Evolutionary conservation across 2,888 invertebrate genomes (phyloP).

Genomic region (Agriopis marginaria): DNA sequence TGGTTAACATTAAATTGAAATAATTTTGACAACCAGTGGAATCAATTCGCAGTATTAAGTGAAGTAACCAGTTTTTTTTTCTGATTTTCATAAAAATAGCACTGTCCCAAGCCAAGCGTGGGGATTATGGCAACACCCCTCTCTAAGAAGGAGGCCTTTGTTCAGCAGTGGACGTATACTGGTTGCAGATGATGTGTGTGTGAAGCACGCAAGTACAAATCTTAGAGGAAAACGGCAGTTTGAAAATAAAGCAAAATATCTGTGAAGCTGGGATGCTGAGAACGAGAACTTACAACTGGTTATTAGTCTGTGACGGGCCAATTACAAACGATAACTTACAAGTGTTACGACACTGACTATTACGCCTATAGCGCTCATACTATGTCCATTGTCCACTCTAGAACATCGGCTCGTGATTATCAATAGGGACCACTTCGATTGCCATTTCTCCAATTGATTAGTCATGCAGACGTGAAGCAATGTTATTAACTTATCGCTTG

Average conservation of each 20-base stretch:
- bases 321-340: slow-evolving; percentile 50
- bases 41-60: too few relatives aligned
- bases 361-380: slow-evolving; percentile 32
- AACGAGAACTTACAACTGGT: slow-evolving; percentile 38
- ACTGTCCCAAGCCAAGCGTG: too few relatives aligned
- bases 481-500: slow-evolving; percentile 57
- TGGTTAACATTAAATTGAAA: too few relatives aligned
- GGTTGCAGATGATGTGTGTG: too few relatives aligned
- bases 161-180: too few relatives aligned
- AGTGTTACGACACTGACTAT: slow-evolving; percentile 50
- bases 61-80: too few relatives aligned
- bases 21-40: too few relatives aligned
- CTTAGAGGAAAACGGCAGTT: slow-evolving; percentile 7
- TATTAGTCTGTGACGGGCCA: slow-evolving; percentile 49
- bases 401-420: slow-evolving; percentile 44
- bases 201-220: too few relatives aligned
- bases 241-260: slow-evolving; percentile 27
- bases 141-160: too few relatives aligned
- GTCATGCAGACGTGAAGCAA: slow-evolving; percentile 58
- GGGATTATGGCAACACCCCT: too few relatives aligned
- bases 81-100: too few relatives aligned
- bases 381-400: slow-evolving; percentile 4
- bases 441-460: slow-evolving; percentile 61
- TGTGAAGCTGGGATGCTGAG: slow-evolving; percentile 29
- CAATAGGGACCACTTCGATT: slow-evolving; percentile 53